Evolutionary conservation across 1,140 invertebrate species (phyloP), one percentile per base, ranked within the genome.

Genomic region (Linepithema humile): DNA sequence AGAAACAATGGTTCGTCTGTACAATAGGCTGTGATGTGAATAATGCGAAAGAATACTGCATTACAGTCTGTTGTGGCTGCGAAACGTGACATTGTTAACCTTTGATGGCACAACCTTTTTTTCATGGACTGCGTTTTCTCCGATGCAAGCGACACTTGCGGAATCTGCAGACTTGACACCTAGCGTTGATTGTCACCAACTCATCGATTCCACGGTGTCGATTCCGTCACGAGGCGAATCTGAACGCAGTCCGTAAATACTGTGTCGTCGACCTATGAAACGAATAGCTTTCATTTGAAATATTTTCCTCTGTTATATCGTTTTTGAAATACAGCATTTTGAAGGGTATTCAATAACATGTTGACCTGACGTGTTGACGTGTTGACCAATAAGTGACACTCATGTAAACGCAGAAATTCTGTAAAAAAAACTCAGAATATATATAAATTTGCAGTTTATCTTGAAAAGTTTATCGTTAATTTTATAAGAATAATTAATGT

Each of bases 1-100:
- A 88, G 82, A 91, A 87, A 91, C 89, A 91, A 91, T 91, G 64
- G 88, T 89, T 57, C 75, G 62, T 40, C 64, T 77, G 80, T 90
- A 91, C 90, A 92, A 92, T 91, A 74, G 88, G 59, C 77, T 74
- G 86, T 88, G 82, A 91, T 91, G 88, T 85, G 84, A 90, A 72
- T 88, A 84, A 89, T 88, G 90, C 82, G 84, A 91, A 91, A 91
- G 89, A 77, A 91, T 91, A 87, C 78, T 80, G 48, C 59, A 91
- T 91, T 90, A 86, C 90, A 82, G 59, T 60, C 72, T 20, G n/a
- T 32, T 40, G 85, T 80, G 77, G 83, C 78, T 84, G 70, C 82
- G 86, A 78, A 72, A 85, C 82, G 83, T 89, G 86, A 83, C 83
- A 90, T 91, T 91, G 89, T 91, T 90, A 90, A 90, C 86, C 89